Evolutionary conservation across 2,113 vertebrate genomes (phyloP).

Genomic region (Triplophysa dalaica): DNA sequence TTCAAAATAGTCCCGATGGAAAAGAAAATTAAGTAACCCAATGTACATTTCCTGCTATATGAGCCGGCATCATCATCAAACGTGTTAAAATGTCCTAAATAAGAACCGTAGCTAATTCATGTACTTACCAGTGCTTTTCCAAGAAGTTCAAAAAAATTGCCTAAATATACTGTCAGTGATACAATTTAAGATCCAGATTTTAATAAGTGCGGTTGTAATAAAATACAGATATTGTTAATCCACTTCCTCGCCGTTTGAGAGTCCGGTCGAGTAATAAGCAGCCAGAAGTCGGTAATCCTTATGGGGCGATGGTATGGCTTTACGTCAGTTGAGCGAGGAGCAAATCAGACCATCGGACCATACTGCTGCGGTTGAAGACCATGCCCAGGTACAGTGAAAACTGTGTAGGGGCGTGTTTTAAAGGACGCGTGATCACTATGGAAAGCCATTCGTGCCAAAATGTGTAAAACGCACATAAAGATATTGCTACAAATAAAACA

Average conservation of each 20-base stretch:
- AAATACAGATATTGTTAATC: slow-evolving; percentile 15
- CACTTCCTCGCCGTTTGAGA: slow-evolving; percentile 17
- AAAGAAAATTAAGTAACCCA: no score
- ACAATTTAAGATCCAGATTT: background rate
- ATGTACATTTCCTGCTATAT: background rate
- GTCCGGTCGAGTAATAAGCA: background rate
- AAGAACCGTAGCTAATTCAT: background rate
- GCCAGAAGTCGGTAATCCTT: slow-evolving; percentile 24
- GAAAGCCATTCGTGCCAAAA: no score
- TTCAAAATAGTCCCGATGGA: no score
- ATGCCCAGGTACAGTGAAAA: no score
- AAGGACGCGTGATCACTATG: no score
- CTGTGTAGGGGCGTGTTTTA: no score
- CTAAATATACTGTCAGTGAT: background rate
- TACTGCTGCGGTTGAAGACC: background rate
- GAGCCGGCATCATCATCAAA: background rate
- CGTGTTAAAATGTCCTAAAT: background rate
- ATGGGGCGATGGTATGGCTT: slow-evolving; percentile 68
- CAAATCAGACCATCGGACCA: slow-evolving; percentile 65
- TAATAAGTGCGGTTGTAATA: background rate
- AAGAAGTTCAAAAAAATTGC: slow-evolving; percentile 2
- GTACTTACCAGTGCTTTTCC: slow-evolving; percentile 42
- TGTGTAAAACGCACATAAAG: no score
- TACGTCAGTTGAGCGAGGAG: slow-evolving; percentile 61
- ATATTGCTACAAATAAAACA: no score